Percentiles rank a stretch among this genome's conserved stretches.
Conservation (phyloP, 2,888 invertebrate species). For the Drosophila acutilabella region DNA sequence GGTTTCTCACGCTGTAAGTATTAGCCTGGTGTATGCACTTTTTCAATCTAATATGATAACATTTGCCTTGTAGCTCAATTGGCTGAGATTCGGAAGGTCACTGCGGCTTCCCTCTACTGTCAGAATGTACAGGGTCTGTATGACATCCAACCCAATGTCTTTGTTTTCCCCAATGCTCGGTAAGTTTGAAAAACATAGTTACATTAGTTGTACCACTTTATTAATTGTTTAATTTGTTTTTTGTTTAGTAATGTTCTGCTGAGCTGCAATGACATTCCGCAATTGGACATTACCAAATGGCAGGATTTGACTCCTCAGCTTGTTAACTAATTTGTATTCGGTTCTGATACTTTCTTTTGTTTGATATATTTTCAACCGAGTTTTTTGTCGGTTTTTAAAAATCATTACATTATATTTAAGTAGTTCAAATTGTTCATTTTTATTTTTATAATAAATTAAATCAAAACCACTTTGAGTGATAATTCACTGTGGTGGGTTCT, state of each 20-base stretch:
- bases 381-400: too few relatives aligned
- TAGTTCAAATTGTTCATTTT: too few relatives aligned
- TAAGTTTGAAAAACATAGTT: slow-evolving; percentile 39
- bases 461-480: too few relatives aligned
- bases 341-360: neutral
- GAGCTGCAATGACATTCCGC: slow-evolving; percentile 70
- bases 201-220: neutral
- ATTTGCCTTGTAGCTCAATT: slow-evolving; percentile 87
- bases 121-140: slow-evolving; percentile 89
- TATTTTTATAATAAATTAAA: too few relatives aligned
- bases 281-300: slow-evolving; percentile 76
- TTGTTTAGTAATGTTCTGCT: slow-evolving; percentile 65
- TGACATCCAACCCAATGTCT: slow-evolving; percentile 87
- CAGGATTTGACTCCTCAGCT: slow-evolving; percentile 65
- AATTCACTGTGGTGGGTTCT: too few relatives aligned
- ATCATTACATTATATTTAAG: too few relatives aligned
- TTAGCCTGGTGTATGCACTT: neutral
- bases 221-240: neutral
- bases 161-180: slow-evolving; percentile 72
- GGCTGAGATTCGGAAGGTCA: slow-evolving; percentile 90
- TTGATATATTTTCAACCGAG: neutral
- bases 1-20: slow-evolving; percentile 86
- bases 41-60: neutral
- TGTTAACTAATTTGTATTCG: slow-evolving; percentile 13
- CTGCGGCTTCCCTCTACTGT: slow-evolving; percentile 91